Percentiles rank a stretch among this genome's conserved stretches.
phyloP scores from a whole-genome alignment of 2,797 vertebrate genomes.

The Sebastes itinus region DNA sequence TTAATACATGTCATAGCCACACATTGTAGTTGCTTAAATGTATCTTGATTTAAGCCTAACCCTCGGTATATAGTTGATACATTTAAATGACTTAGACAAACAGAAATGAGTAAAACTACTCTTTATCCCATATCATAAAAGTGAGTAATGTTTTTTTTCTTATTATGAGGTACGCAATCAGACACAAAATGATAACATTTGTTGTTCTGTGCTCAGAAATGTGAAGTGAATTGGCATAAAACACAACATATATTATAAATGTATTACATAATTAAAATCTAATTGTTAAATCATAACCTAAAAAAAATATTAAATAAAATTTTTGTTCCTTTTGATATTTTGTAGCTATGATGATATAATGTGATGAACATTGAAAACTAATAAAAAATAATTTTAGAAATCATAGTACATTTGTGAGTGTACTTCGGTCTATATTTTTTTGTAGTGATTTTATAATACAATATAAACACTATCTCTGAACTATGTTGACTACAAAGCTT shows the following conservation, averaged over 20 bases:
- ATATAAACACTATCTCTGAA: not conserved
- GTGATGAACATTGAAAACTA: not conserved
- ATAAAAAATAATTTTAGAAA: not conserved
- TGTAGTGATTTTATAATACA: not conserved
- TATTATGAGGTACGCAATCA: not conserved
- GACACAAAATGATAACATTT: not conserved
- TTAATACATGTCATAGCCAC: not conserved
- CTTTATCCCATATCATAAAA: not conserved
- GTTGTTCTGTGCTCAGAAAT: not conserved
- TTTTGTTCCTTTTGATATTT: not conserved
- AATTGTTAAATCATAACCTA: not conserved
- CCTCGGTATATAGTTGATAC: not conserved
- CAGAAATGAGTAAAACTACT: not conserved
- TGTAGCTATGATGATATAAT: not conserved
- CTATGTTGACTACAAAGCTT: not conserved
- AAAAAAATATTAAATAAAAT: not conserved
- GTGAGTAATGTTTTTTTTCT: not conserved
- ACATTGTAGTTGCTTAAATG: not conserved
- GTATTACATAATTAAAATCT: not conserved
- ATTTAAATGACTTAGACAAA: not conserved
- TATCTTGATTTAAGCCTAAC: not conserved
- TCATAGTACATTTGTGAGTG: not conserved
- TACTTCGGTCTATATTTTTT: not conserved
- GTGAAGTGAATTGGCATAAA: not conserved
- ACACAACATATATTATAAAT: not conserved